Conservation (phyloP, 1,140 invertebrate genomes). For the Drosophila subobscura region DNA sequence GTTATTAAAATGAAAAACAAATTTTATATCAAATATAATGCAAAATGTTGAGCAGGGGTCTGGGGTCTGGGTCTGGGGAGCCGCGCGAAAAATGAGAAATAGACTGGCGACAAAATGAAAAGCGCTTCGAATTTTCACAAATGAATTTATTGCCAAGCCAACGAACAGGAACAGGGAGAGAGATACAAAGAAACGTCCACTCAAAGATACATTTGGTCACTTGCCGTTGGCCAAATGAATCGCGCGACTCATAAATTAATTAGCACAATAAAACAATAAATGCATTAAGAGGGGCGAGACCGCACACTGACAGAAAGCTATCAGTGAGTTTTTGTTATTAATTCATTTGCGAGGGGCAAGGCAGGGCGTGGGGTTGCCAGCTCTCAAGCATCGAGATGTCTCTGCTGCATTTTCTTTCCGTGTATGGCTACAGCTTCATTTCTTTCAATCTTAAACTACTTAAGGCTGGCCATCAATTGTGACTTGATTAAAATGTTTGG, state of each 20-base stretch:
- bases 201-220: slow-evolving; percentile 18
- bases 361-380: background rate
- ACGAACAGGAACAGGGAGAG: slow-evolving; percentile 31
- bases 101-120: slow-evolving; percentile 41
- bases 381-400: too few species aligned
- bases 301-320: too few species aligned
- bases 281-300: slow-evolving; percentile 11
- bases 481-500: slow-evolving; percentile 29
- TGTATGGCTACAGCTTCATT: background rate
- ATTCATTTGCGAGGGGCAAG: background rate
- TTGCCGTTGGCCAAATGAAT: slow-evolving; percentile 46
- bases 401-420: background rate
- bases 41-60: background rate
- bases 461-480: slow-evolving; percentile 25
- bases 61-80: slow-evolving; percentile 2
- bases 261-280: slow-evolving; percentile 63
- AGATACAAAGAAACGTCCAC: slow-evolving; percentile 14
- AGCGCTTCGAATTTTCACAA: slow-evolving; percentile 69
- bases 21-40: slow-evolving; percentile 65
- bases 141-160: slow-evolving; percentile 70
- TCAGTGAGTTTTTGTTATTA: background rate
- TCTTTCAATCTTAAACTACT: slow-evolving; percentile 22
- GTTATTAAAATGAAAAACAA: slow-evolving; percentile 76
- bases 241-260: slow-evolving; percentile 74
- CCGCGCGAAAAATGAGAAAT: slow-evolving; percentile 68